phyloP scores from a whole-genome alignment of 2,113 vertebrate species.

The Connochaetes taurinus region DNA sequence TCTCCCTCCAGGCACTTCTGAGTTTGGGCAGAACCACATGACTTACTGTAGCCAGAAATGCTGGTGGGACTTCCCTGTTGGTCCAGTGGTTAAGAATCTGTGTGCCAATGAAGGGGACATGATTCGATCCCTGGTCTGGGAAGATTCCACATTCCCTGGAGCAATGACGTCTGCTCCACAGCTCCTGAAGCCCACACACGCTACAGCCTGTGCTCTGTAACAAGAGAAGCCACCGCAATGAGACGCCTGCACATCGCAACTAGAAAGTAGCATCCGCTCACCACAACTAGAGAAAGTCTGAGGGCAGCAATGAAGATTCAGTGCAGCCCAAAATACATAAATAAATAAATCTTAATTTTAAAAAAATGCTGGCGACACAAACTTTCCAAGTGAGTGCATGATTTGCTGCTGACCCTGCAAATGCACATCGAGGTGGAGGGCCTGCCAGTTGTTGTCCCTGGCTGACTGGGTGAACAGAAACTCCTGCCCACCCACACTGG shows the following conservation, averaged over 20 bases:
- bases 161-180: not conserved
- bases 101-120: not conserved
- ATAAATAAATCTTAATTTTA: fast-evolving
- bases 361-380: not conserved
- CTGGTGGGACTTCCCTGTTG: not conserved
- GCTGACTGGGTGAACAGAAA: not conserved
- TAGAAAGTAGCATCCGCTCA: not conserved
- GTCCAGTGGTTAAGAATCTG: not conserved
- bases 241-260: not conserved
- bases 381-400: not conserved
- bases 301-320: not conserved
- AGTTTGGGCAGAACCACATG: not conserved
- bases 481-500: not conserved
- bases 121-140: not conserved
- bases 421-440: not conserved
- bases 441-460: not conserved
- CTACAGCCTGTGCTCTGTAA: not conserved
- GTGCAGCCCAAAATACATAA: not conserved
- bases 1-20: not conserved
- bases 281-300: not conserved
- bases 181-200: not conserved
- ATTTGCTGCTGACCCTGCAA: not conserved
- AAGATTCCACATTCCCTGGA: not conserved
- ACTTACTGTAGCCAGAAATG: not conserved
- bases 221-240: not conserved